A percentile compares a stretch with the other conserved stretches of the same genome.
phyloP scores from a whole-genome alignment of 2,797 vertebrate species.

The Brachyrhaphis roseni region DNA sequence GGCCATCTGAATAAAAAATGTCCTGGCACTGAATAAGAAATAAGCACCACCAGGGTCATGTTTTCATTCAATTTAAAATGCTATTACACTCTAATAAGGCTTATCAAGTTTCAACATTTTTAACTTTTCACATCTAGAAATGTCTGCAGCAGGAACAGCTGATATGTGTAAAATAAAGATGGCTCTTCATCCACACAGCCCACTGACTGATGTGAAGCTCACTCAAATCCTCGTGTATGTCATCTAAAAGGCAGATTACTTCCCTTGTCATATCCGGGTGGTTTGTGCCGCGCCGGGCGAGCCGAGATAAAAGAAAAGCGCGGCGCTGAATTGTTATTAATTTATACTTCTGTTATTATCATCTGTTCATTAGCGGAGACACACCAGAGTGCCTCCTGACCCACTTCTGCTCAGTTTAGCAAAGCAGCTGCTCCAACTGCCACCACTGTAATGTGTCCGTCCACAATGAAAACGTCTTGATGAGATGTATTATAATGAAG shows the following conservation, averaged over 20 bases:
- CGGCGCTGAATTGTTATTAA: conserved; percentile 36
- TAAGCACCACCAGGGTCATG: neutral
- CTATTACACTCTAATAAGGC: neutral
- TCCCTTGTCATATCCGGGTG: conserved; percentile 3
- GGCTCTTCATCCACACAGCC: neutral
- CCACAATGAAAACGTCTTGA: neutral
- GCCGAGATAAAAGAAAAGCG: conserved; percentile 21
- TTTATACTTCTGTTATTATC: conserved; percentile 37
- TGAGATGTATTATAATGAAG: conserved; percentile 6
- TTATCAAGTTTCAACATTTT: conserved; percentile 1
- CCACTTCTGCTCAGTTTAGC: conserved; percentile 42
- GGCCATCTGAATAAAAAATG: conserved; percentile 16
- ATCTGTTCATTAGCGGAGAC: conserved; percentile 41
- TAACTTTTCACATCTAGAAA: neutral
- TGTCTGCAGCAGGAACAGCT: neutral
- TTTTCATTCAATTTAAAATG: conserved; percentile 17
- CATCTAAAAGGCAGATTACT: conserved; percentile 8
- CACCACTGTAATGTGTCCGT: neutral
- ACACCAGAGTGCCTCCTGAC: conserved; percentile 28
- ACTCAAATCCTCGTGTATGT: neutral
- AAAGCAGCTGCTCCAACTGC: conserved; percentile 16
- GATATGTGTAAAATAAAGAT: conserved; percentile 4
- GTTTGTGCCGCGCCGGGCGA: neutral
- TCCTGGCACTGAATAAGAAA: conserved; percentile 1
- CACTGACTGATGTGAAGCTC: neutral